These are phyloP conservation scores for Trissolcus basalis DNA, from an alignment of 1,140 invertebrate species.

Conservation along the genomic window DNA sequence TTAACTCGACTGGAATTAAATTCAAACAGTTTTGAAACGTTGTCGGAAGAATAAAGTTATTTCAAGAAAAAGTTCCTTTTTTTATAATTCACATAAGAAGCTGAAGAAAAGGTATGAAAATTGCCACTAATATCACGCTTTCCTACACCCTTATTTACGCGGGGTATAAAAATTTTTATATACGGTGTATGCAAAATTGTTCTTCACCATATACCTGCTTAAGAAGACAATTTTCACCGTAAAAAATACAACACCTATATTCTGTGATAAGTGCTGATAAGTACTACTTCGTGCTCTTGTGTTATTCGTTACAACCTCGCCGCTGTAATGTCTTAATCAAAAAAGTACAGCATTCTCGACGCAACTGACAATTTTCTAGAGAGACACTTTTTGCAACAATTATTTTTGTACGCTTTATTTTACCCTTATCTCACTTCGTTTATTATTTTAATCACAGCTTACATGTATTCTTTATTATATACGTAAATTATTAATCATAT, in stretches of 20 bases:
- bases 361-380: slow-evolving; percentile 25
- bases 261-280: slow-evolving; percentile 56
- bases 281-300: slow-evolving; percentile 34
- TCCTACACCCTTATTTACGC: slow-evolving; percentile 42
- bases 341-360: slow-evolving; percentile 21
- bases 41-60: too few species aligned
- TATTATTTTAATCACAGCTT: not conserved
- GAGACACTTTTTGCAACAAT: slow-evolving; percentile 12
- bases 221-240: slow-evolving; percentile 50
- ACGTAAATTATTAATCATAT: too few species aligned
- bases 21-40: too few species aligned
- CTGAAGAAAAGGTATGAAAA: slow-evolving; percentile 36
- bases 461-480: too few species aligned
- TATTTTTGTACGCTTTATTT: not conserved
- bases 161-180: slow-evolving; percentile 32
- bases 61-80: not conserved
- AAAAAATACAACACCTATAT: slow-evolving; percentile 50
- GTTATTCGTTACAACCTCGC: slow-evolving; percentile 20
- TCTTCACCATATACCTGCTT: slow-evolving; percentile 35
- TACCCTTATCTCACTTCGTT: not conserved
- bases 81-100: slow-evolving; percentile 31
- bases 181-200: slow-evolving; percentile 51
- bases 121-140: slow-evolving; percentile 53
- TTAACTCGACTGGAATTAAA: too few species aligned
- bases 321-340: slow-evolving; percentile 55